These are phyloP conservation scores for Falco berigora DNA, from an alignment of 2,797 vertebrate species.

Conservation along the genomic window DNA sequence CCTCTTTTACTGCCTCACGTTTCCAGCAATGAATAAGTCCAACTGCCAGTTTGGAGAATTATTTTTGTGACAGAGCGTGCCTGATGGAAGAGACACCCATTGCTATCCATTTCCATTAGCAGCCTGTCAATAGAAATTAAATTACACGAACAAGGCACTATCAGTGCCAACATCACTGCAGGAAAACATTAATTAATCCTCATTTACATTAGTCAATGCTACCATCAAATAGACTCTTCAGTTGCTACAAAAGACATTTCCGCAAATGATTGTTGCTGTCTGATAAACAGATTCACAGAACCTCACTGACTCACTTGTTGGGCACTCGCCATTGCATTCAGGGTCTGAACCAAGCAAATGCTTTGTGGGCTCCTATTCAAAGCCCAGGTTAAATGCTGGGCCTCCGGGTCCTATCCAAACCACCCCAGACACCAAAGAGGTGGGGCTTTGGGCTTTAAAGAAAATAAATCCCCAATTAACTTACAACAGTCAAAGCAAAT, in stretches of 20 bases:
- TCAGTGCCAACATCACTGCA: conserved; percentile 65
- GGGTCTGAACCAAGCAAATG: not conserved
- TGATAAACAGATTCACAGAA: conserved; percentile 60
- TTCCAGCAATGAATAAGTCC: conserved; percentile 3
- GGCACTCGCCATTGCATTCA: not conserved
- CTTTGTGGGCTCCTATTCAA: conserved; percentile 19
- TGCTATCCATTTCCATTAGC: conserved; percentile 65
- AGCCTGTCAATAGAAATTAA: conserved; percentile 70
- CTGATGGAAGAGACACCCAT: conserved; percentile 59
- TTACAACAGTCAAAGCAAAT: not conserved
- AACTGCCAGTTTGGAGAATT: conserved; percentile 32
- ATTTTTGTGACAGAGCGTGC: conserved; percentile 20
- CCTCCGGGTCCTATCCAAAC: not conserved
- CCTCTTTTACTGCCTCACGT: not conserved
- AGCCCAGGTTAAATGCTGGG: not conserved
- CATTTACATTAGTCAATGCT: conserved; percentile 69
- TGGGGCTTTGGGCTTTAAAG: not conserved
- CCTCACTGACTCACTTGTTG: conserved; percentile 35
- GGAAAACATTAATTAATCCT: conserved; percentile 73
- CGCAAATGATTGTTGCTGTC: conserved; percentile 49
- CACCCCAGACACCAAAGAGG: not conserved
- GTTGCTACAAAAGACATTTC: conserved; percentile 58
- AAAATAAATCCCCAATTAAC: conserved; percentile 1
- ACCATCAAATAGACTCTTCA: conserved; percentile 62
- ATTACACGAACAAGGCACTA: conserved; percentile 62